Evolutionary conservation across 2,113 vertebrate genomes (phyloP), one percentile per base, ranked within the genome.

Genomic region (Calyptommatus sinebrachiatus): DNA sequence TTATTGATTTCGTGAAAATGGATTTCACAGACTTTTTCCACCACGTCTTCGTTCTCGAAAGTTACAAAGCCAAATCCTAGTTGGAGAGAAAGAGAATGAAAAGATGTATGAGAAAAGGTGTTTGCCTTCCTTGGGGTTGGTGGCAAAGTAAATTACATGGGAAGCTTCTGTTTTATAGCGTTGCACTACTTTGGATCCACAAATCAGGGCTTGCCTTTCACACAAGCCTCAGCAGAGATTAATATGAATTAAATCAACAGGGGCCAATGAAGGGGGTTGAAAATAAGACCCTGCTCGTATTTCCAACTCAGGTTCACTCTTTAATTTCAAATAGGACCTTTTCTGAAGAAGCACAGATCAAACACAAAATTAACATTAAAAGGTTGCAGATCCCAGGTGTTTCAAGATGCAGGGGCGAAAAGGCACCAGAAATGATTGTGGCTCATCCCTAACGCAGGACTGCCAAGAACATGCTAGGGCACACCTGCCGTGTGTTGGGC

Each of bases 1-100:
- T 99, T 99, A 96, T 99, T 99, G 97, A 99, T 99, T 97, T 99
- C 98, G 91, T 99, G 98, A 95, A 99, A 99, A 96, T 99, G 98
- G 92, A 99, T 99, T 95, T 99, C 98, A 94, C 98, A 99, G 95
- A 99, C 98, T 98, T 99, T 99, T 95, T 99, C 98, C 93, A 99
- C 98, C 89, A 99, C 97, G 76, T 99, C 98, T 96, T 99, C 98
- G 18, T 96, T 98, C 94, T 99, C 98, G 91, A 99, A 99, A 91
- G 98, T 99, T 94, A 99, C 98, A 89, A 99, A 99, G 93, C 98
- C 98, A 88, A 99, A 99, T 91, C 98, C 98, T 99, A 78, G 84
- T 84, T 62, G 61, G 60, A 63, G 83, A 69, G 67, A 78, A 24
- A 67, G 21, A 82, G 24, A 24, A 11, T 20, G 24, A 45, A 71